Base-by-base conservation (phyloP, 2,797 vertebrate genomes). In the Lithobates pipiens region DNA sequence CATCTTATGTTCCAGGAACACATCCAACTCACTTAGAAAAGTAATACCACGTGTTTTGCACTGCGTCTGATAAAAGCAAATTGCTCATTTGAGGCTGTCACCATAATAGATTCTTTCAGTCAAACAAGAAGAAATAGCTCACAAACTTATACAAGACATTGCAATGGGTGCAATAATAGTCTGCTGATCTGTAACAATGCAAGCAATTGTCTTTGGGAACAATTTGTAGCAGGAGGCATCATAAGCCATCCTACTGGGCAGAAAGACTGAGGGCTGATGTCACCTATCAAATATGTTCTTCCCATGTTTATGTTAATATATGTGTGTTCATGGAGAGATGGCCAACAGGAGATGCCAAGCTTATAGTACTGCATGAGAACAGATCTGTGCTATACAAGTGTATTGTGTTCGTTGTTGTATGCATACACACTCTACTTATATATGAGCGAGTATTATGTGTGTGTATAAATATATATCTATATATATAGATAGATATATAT, bases 21-120 rank as follows among this genome's bases (percentile, higher is more conserved):
- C 54, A 44, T 87, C 81, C 81, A 83, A 73, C 27, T 61, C 29
- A 77, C 57, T 80, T 68, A 50, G 39, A 11, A 73, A 75, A 87
- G 63, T 83, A 70, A 83, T 76, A 76, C 76, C 86, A 87, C 83
- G 71, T 83, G 86, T 83, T 79, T 82, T 78, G 9, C 42, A 70
- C 76, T 87, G 50, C 4, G 27, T 44, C 67, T 80, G 77, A 83
- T 87, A 83, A 83, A 84, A 39, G 76, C 61, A 80, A 83, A 87
- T 79, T 79, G 76, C 81, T 80, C 81, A 63, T 79, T 80, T 84
- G 46, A 10, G 79, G 27, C 81, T 87, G 76, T 87, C 86, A 83
- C 76, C n/a, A 46, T 80, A 68, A 87, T 84, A 70, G 46, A 87
- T 83, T 76, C 63, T 71, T 29, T 83, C 86, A 83, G 76, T 87